These are phyloP conservation scores for Hydra vulgaris DNA, from an alignment of 30 jellyfish, hydroid and myxozoan species.

Conservation along the genomic window DNA sequence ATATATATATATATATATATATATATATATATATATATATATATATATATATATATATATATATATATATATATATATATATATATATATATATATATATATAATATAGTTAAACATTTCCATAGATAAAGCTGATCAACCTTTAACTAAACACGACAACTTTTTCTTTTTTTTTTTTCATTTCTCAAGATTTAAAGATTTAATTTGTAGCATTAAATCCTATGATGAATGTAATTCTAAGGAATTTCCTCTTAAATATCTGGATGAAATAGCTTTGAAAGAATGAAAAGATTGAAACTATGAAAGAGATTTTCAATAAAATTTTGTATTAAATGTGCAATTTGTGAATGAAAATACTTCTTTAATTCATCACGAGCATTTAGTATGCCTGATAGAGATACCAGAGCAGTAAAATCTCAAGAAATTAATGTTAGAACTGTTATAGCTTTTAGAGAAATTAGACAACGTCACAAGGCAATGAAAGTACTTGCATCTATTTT, in stretches of 20 bases:
- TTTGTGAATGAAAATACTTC: conserved; percentile 11
- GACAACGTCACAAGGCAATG: conserved; percentile 41
- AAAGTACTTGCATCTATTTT: conserved; percentile 6
- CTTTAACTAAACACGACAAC: neutral
- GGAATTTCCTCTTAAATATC: neutral
- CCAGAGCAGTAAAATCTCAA: conserved; percentile 14
- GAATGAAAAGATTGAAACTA: no score
- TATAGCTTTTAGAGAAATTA: conserved; percentile 32
- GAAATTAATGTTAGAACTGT: conserved; percentile 29
- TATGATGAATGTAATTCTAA: conserved; percentile 2
- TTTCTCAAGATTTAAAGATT: conserved; percentile 1
- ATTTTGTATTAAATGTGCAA: neutral
- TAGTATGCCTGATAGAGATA: conserved; percentile 4
- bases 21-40: no score
- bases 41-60: no score
- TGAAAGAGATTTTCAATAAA: neutral
- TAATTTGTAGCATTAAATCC: neutral
- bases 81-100: no score
- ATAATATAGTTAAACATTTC: neutral
- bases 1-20: no score
- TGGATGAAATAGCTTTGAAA: neutral
- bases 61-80: no score
- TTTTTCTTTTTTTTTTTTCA: neutral
- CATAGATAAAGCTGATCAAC: neutral
- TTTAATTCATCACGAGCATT: conserved; percentile 8